Conservation (phyloP, 2,113 vertebrate genomes). For the Xiphorhynchus elegans region DNA sequence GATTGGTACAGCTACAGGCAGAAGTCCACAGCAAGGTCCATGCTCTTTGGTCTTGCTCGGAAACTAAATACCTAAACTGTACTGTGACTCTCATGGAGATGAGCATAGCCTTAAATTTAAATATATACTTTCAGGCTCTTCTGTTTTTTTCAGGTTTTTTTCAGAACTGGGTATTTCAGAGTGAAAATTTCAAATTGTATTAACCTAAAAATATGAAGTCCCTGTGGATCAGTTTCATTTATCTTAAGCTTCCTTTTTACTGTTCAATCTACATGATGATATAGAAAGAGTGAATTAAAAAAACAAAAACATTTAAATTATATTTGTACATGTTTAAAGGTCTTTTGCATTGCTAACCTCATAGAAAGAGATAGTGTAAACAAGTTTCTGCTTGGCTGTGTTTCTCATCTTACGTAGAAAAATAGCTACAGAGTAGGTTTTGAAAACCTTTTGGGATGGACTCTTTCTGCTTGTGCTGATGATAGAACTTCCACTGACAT, state of each 20-base stretch:
- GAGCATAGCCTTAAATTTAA: background rate
- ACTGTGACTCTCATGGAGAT: background rate
- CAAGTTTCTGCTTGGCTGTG: background rate
- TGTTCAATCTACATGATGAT: background rate
- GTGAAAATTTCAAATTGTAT: background rate
- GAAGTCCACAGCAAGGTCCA: background rate
- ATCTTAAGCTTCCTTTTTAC: background rate
- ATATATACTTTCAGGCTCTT: background rate
- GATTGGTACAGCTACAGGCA: background rate
- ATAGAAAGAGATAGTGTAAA: background rate
- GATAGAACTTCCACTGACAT: background rate
- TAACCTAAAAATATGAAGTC: background rate
- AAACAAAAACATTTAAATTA: background rate
- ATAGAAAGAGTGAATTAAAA: background rate
- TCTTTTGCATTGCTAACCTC: background rate
- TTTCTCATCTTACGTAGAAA: background rate
- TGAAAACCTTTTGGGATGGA: background rate
- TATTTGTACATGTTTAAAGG: background rate
- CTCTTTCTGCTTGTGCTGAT: background rate
- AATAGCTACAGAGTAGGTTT: background rate
- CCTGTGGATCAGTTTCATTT: background rate
- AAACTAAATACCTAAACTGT: background rate
- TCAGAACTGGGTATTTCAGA: background rate
- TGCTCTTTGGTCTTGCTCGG: background rate
- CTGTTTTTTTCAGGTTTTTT: background rate